A percentile compares a stretch with the other conserved stretches of the same genome.
Evolutionary conservation across 1,140 invertebrate genomes (phyloP).

Genomic region (Drosophila simulans): DNA sequence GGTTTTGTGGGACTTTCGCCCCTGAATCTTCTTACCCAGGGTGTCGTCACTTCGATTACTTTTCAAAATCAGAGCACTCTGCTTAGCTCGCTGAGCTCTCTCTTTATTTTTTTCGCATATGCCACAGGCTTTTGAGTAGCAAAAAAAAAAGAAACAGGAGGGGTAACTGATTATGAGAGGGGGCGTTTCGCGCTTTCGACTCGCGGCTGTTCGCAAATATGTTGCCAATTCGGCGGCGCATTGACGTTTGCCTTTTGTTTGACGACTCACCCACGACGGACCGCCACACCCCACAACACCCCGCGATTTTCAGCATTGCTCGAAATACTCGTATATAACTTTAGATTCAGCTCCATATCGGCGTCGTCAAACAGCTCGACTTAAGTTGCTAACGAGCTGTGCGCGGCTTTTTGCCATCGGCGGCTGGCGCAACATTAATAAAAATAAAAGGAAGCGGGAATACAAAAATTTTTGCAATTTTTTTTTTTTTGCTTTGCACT

Average conservation of each 20-base stretch:
- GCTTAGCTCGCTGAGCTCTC: not conserved
- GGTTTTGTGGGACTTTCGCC: too few species aligned
- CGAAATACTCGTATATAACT: not conserved
- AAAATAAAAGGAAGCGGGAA: slow-evolving; percentile 44
- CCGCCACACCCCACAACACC: not conserved
- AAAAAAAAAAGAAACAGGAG: not conserved
- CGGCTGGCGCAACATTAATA: slow-evolving; percentile 78
- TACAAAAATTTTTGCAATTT: slow-evolving; percentile 42
- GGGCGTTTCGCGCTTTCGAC: slow-evolving; percentile 4
- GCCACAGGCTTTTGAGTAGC: slow-evolving; percentile 12
- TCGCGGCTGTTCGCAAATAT: slow-evolving; percentile 75
- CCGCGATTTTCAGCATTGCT: not conserved
- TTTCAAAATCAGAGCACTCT: not conserved
- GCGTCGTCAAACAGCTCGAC: slow-evolving; percentile 75
- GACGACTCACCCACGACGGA: slow-evolving; percentile 30
- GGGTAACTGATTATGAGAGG: not conserved
- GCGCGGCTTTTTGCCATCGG: slow-evolving; percentile 52
- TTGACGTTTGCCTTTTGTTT: slow-evolving; percentile 80
- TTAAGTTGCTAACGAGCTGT: slow-evolving; percentile 83
- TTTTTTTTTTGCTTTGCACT: slow-evolving; percentile 20
- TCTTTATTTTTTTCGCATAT: slow-evolving; percentile 31
- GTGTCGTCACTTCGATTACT: too few species aligned
- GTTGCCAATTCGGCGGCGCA: slow-evolving; percentile 80
- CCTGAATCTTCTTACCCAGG: too few species aligned
- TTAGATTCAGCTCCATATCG: slow-evolving; percentile 5